These are phyloP conservation scores for Lordiphosa fenestrarum DNA, from an alignment of 2,888 invertebrate species.

Conservation along the genomic window DNA sequence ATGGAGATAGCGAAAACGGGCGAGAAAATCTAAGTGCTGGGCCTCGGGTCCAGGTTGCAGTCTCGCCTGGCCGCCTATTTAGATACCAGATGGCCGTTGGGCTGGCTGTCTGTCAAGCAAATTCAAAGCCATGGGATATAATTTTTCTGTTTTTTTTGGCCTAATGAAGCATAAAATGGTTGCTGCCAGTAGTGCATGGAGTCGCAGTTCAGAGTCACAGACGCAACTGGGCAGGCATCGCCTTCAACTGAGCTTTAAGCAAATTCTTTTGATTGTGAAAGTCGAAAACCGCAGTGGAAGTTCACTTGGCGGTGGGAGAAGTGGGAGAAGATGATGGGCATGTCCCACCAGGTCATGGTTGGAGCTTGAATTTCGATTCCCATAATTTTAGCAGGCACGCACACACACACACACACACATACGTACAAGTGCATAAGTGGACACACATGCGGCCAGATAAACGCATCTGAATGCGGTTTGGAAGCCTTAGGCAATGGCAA, in stretches of 20 bases:
- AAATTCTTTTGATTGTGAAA: slow-evolving; percentile 58
- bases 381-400: slow-evolving; percentile 58
- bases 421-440: slow-evolving; percentile 38
- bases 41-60: slow-evolving; percentile 2
- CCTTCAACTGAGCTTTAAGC: slow-evolving; percentile 10
- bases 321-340: slow-evolving; percentile 26
- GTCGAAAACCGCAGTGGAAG: slow-evolving; percentile 58
- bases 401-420: too few relatives aligned
- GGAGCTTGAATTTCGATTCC: slow-evolving; percentile 58
- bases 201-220: neutral
- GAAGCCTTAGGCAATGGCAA: slow-evolving; percentile 26
- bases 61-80: slow-evolving; percentile 9
- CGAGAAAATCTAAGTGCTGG: slow-evolving; percentile 24
- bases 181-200: slow-evolving; percentile 15
- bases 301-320: slow-evolving; percentile 18
- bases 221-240: neutral
- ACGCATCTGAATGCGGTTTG: too few relatives aligned
- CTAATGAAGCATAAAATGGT: slow-evolving; percentile 74
- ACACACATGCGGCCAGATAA: slow-evolving; percentile 10
- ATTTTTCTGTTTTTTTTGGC: slow-evolving; percentile 54
- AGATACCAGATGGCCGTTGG: slow-evolving; percentile 3
- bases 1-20: slow-evolving; percentile 13
- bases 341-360: slow-evolving; percentile 6
- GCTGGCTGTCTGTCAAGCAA: slow-evolving; percentile 50
- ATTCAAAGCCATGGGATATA: slow-evolving; percentile 39